Evolutionary conservation across 2,888 invertebrate genomes (phyloP), one percentile per base, ranked within the genome.

Genomic region (Calliphora vomitoria): DNA sequence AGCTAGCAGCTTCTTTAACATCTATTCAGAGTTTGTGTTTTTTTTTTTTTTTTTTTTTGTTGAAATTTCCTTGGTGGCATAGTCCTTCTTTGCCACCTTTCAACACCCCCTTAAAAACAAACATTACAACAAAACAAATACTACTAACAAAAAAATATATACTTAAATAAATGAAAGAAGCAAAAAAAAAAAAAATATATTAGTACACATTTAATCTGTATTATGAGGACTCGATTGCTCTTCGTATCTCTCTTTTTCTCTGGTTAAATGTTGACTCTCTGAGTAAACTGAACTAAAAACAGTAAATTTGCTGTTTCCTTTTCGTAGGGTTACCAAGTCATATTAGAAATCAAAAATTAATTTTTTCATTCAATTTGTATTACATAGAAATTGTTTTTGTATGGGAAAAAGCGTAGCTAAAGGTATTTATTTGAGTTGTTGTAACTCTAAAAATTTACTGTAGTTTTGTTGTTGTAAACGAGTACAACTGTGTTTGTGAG

Each of bases 141-240:
- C 25, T 4, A 15, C 20, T 15, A 62, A 13, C 20, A 55, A 38
- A 84, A 50, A 60, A 18, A 69, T 68, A 41, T 74, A 66, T 38
- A 64, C 38, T 62, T 50, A 69, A 31, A 41, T 20, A 60, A 47
- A 74, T 58, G 47, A 44, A 44, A 44, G 5, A 44, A 66, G 35
- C 44, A 41, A 47, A 35, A 66, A 76, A 25, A 55, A 41, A 47
- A 35, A 66, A 76, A 25, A 25, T 25, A 31, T 62, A 60, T 47
- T 86, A 44, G 68, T 78, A 87, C 44, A 74, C 68, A 87, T 82
- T 71, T 75, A 79, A 79, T 87, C 64, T 79, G 50, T 66, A 71
- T 79, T 85, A 76, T 47, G 81, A 75, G n/a, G 31, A 64, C 35
- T 55, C 55, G 18, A 4, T 68, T 75, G 35, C 10, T 10, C 11